Evolutionary conservation across 2,797 vertebrate genomes (phyloP).

Genomic region (Rhinogobio ventralis): DNA sequence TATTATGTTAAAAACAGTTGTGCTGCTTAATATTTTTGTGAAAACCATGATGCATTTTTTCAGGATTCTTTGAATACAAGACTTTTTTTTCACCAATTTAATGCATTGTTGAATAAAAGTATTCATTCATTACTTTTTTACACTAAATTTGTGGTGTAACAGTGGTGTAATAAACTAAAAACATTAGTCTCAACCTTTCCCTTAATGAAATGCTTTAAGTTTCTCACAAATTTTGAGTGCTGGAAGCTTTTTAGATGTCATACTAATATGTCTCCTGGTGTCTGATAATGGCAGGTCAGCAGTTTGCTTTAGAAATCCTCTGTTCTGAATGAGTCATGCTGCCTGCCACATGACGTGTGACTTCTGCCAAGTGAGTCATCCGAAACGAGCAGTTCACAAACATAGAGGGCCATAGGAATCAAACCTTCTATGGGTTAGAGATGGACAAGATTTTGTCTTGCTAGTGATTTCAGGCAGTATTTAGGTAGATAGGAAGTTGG

Average conservation of each 20-base stretch:
- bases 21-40: not conserved
- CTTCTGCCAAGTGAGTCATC: slow-evolving; percentile 79
- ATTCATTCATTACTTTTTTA: not conserved
- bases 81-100: not conserved
- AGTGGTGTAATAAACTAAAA: not conserved
- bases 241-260: slow-evolving; percentile 41
- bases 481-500: not conserved
- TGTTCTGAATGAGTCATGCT: slow-evolving; percentile 75
- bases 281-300: slow-evolving; percentile 63
- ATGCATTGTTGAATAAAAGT: not conserved
- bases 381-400: slow-evolving; percentile 67
- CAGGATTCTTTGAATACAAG: not conserved
- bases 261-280: slow-evolving; percentile 55
- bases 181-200: not conserved
- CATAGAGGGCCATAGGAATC: slow-evolving; percentile 58
- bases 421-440: slow-evolving; percentile 22
- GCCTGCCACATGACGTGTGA: slow-evolving; percentile 73
- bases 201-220: not conserved
- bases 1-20: not conserved
- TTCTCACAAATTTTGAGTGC: slow-evolving; percentile 6
- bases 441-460: slow-evolving; percentile 25
- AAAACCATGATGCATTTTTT: not conserved
- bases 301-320: slow-evolving; percentile 59
- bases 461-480: not conserved
- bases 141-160: no score